Conservation (phyloP, 1,140 invertebrate species). For the Drosophila trapezifrons region DNA sequence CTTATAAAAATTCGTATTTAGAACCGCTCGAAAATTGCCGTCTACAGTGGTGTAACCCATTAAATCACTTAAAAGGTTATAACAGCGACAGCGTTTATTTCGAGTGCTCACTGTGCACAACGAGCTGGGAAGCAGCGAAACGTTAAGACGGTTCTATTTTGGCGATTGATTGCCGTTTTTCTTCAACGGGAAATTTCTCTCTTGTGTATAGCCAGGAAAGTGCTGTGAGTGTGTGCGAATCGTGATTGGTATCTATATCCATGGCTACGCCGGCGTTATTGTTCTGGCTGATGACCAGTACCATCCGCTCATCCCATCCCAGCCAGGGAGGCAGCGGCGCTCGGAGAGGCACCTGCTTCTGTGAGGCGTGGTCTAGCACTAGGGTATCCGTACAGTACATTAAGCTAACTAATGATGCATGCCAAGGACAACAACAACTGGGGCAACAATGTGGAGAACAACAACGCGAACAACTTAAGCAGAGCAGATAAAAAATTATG, state of each 20-base stretch:
- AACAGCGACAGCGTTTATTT: not conserved
- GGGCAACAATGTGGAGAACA: slow-evolving; percentile 48
- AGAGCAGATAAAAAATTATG: slow-evolving; percentile 77
- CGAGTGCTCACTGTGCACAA: slow-evolving; percentile 26
- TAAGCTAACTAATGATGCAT: slow-evolving; percentile 81
- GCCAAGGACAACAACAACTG: slow-evolving; percentile 58
- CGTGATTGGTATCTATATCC: slow-evolving; percentile 61
- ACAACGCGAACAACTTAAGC: slow-evolving; percentile 68
- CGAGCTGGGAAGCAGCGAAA: slow-evolving; percentile 44
- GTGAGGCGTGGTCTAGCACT: slow-evolving; percentile 62
- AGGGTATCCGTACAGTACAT: slow-evolving; percentile 67
- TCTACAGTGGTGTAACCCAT: no score
- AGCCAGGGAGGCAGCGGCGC: not conserved
- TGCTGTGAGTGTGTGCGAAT: slow-evolving; percentile 31
- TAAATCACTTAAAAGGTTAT: no score
- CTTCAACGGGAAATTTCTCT: slow-evolving; percentile 57
- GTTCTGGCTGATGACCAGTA: slow-evolving; percentile 57
- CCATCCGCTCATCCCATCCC: slow-evolving; percentile 7
- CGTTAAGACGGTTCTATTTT: slow-evolving; percentile 78
- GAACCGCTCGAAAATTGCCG: no score
- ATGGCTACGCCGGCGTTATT: slow-evolving; percentile 45
- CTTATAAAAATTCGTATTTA: no score
- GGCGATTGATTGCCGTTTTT: slow-evolving; percentile 79
- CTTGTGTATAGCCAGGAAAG: slow-evolving; percentile 13
- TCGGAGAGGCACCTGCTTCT: slow-evolving; percentile 46